phyloP scores from a whole-genome alignment of 2,797 vertebrate species.

The Tenualosa ilisha region DNA sequence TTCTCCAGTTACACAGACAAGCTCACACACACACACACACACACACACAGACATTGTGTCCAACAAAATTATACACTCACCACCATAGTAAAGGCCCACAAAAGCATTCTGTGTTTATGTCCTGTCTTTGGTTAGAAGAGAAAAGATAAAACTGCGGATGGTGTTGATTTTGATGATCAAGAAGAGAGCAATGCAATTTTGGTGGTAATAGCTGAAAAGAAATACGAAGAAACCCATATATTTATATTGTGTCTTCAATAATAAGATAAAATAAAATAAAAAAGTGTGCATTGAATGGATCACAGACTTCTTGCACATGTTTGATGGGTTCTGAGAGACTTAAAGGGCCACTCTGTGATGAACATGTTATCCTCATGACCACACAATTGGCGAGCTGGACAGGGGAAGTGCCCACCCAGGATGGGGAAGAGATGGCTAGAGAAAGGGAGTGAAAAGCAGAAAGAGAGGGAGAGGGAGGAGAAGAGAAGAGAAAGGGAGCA shows the following conservation, averaged over 20 bases:
- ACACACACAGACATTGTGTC: neutral
- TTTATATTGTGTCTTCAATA: too few relatives aligned
- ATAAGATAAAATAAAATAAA: too few relatives aligned
- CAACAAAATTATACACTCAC: too few relatives aligned
- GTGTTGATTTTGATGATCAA: neutral
- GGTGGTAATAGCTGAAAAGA: neutral
- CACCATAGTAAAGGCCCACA: neutral
- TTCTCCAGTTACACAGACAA: neutral
- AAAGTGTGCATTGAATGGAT: too few relatives aligned
- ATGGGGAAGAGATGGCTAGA: neutral
- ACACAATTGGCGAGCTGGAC: neutral
- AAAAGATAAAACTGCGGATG: neutral
- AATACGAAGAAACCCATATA: too few relatives aligned
- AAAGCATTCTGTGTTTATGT: neutral
- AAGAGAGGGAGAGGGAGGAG: neutral
- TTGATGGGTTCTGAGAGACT: neutral
- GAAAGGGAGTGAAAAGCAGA: neutral
- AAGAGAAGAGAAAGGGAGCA: conserved; percentile 6
- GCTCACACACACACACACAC: neutral
- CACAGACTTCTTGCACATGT: too few relatives aligned
- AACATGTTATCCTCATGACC: neutral
- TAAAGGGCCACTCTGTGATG: neutral
- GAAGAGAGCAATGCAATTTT: neutral
- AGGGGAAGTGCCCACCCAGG: neutral
- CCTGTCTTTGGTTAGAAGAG: too few relatives aligned